These are phyloP conservation scores for Odontamblyopus lacepedii DNA, from an alignment of 2,797 vertebrate species.

Conservation along the genomic window DNA sequence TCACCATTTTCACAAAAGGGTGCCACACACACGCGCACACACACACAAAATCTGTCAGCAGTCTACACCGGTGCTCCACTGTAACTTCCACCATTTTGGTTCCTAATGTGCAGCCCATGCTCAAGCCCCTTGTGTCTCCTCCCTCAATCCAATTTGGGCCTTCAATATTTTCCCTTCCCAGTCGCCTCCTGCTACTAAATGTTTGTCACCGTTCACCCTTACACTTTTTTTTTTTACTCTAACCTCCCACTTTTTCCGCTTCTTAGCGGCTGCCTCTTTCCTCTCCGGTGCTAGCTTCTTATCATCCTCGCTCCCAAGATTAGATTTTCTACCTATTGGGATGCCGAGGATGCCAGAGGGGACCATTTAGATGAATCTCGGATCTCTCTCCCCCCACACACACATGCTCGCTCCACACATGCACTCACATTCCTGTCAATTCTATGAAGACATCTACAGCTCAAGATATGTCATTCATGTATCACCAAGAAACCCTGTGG, in stretches of 20 bases:
- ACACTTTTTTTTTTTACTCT: conserved; percentile 3
- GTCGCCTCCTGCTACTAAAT: conserved; percentile 42
- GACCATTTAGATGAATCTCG: conserved; percentile 48
- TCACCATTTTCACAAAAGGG: too few species aligned
- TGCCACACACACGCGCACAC: too few species aligned
- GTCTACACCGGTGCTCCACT: conserved; percentile 15
- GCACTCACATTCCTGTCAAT: conserved; percentile 3
- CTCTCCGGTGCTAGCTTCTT: conserved; percentile 40
- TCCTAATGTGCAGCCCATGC: conserved; percentile 31
- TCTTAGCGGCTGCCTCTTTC: conserved; percentile 31
- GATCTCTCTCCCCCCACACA: conserved; percentile 23
- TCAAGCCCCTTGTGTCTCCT: conserved; percentile 33
- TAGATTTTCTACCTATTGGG: conserved; percentile 53
- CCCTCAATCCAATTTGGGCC: conserved; percentile 31
- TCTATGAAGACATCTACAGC: conserved; percentile 33
- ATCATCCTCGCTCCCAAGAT: conserved; percentile 57
- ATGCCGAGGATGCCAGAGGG: conserved; percentile 54
- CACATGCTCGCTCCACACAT: conserved; percentile 22
- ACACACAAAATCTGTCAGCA: conserved; percentile 26
- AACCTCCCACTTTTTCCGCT: conserved; percentile 7
- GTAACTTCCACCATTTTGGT: conserved; percentile 22
- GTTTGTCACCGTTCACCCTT: conserved; percentile 36
- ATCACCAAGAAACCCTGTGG: conserved; percentile 30
- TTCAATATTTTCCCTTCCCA: conserved; percentile 27
- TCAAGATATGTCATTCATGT: conserved; percentile 42